Evolutionary conservation across 1,140 invertebrate genomes (phyloP), one percentile per base, ranked within the genome.

Genomic region (Zaprionus nigranus): DNA sequence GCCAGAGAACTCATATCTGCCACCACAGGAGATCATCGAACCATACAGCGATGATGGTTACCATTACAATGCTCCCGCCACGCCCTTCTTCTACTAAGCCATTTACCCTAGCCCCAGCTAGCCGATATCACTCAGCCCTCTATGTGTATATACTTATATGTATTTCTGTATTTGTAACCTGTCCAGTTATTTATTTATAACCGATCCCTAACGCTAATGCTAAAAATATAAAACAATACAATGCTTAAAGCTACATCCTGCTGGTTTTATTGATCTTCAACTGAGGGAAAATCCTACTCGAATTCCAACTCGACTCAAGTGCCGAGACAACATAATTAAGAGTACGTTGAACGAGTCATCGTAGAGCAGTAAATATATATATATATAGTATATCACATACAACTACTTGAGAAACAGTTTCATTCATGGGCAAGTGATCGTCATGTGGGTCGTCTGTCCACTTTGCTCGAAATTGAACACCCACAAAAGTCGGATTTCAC

Each of bases 11-110:
- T 63, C 49, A 7, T 90, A 90, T 26, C 66, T 90, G 82, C 87
- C 86, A 11, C 86, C 86, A 9, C 81, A 90, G 73, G 78, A 88
- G 46, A 36, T 79, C n/a, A 60, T 75, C 7, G 80, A 83, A 61
- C 62, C 82, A 15, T 64, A 83, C 57, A 75, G 75, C 26, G 82
- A 86, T 9, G 90, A 91, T 66, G 90, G 90, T 5, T 91, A 91
- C 40, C 90, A 91, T 40, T 91, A 91, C n/a, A 24, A 91, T 36
- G 54, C 65, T 0, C 90, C 90, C 6, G 64, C 78, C n/a, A 61
- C 78, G 28, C 68, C 81, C 2, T 91, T 91, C 76, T 78, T 83
- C 63, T 91, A 75, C 59, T 91, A 90, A 69, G 57, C 40, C 5
- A 46, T 49, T 56, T 79, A 76, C 74, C 78, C 28, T 7, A 30